These are phyloP conservation scores for Fragum whitleyi DNA, from an alignment of 2,888 invertebrate species.

Conservation along the genomic window DNA sequence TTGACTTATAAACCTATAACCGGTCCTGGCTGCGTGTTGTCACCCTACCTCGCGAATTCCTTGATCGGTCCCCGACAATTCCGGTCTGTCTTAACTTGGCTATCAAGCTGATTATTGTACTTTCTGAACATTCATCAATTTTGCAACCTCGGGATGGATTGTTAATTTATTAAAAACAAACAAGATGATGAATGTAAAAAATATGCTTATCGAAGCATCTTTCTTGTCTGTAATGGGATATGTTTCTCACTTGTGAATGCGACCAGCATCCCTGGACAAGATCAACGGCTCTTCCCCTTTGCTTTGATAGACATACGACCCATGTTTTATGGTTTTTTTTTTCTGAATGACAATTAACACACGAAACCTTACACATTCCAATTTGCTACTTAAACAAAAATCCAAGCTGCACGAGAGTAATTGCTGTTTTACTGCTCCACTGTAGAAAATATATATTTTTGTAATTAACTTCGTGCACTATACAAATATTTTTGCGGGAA, in stretches of 20 bases:
- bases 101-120: neutral
- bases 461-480: too few species aligned
- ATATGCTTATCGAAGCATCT: neutral
- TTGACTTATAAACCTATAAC: slow-evolving; percentile 19
- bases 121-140: neutral
- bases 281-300: slow-evolving; percentile 33
- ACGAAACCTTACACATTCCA: neutral
- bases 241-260: neutral
- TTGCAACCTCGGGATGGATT: slow-evolving; percentile 1
- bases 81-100: slow-evolving; percentile 40
- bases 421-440: too few species aligned
- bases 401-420: too few species aligned
- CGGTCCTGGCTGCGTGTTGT: slow-evolving; percentile 26
- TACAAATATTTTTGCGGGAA: too few species aligned
- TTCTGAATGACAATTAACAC: neutral
- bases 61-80: slow-evolving; percentile 25
- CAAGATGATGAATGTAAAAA: neutral
- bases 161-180: neutral
- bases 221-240: neutral
- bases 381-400: too few species aligned
- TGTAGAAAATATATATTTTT: too few species aligned
- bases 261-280: slow-evolving; percentile 18
- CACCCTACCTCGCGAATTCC: slow-evolving; percentile 11
- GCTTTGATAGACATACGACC: slow-evolving; percentile 20
- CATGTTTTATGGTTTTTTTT: slow-evolving; percentile 33